phyloP scores from a whole-genome alignment of 2,888 invertebrate species.

The Stratiomys singularior region DNA sequence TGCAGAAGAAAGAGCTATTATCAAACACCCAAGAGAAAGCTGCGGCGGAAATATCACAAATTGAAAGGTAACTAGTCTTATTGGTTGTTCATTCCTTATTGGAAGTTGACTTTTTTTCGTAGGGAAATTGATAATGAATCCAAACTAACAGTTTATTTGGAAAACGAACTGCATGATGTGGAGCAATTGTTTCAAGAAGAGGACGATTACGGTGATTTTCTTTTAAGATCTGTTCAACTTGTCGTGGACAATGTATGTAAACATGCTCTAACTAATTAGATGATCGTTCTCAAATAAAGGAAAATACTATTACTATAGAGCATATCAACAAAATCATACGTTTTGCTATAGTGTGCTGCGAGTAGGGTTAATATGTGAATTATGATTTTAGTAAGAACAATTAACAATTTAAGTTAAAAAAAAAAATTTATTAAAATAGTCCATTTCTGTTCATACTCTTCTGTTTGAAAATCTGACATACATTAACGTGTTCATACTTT shows the following conservation, averaged over 20 bases:
- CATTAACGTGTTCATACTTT: too few relatives aligned
- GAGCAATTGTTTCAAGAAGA: slow-evolving; percentile 6
- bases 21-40: neutral
- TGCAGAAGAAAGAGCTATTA: slow-evolving; percentile 11
- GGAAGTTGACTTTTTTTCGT: neutral
- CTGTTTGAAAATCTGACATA: too few relatives aligned
- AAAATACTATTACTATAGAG: too few relatives aligned
- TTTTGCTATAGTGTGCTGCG: too few relatives aligned
- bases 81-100: neutral
- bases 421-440: too few relatives aligned
- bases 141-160: neutral
- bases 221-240: neutral
- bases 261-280: too few relatives aligned
- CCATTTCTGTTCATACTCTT: too few relatives aligned
- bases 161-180: neutral
- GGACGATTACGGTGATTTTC: slow-evolving; percentile 4
- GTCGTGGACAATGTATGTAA: neutral
- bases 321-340: too few relatives aligned
- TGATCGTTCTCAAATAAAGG: too few relatives aligned
- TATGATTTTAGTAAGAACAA: too few relatives aligned
- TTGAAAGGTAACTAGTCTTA: slow-evolving; percentile 10
- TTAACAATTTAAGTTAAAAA: too few relatives aligned
- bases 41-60: neutral
- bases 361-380: too few relatives aligned
- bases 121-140: slow-evolving; percentile 3